Conservation (phyloP, 1,140 invertebrate species). For the Dreissena rostriformis region DNA sequence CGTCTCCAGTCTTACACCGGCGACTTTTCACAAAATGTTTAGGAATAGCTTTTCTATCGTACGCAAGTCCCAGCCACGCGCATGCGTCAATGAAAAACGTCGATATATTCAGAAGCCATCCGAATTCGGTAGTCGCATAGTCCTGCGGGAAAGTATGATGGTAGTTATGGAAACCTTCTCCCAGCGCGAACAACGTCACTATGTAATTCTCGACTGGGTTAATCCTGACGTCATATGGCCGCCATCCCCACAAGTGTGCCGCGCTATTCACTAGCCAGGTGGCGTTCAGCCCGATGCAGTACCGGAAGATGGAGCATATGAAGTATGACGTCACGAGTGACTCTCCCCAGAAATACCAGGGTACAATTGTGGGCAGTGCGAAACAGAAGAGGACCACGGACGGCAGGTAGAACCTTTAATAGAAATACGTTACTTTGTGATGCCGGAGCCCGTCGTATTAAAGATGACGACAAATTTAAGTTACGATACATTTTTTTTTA, state of each 20-base stretch:
- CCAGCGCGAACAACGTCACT: conserved; percentile 82
- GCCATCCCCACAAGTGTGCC: conserved; percentile 95
- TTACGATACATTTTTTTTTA: no score
- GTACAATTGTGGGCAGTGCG: conserved; percentile 91
- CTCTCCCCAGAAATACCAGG: conserved; percentile 93
- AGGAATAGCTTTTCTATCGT: conserved; percentile 92
- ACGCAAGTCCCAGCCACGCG: conserved; percentile 91
- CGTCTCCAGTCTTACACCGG: conserved; percentile 85
- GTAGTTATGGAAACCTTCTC: conserved; percentile 96
- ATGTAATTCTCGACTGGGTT: conserved; percentile 83
- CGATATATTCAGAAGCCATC: conserved; percentile 91
- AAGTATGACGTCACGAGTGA: conserved; percentile 90
- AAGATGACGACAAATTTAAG: no score
- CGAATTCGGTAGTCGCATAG: conserved; percentile 85
- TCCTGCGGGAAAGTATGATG: conserved; percentile 98
- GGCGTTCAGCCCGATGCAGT: conserved; percentile 92
- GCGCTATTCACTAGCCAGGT: conserved; percentile 98
- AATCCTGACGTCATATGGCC: conserved; percentile 92
- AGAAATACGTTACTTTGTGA: not conserved
- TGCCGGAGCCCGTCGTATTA: no score
- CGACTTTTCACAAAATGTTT: conserved; percentile 84
- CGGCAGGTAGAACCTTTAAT: conserved; percentile 88
- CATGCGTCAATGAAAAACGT: conserved; percentile 91
- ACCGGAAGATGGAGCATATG: conserved; percentile 91
- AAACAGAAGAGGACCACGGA: conserved; percentile 93